A percentile compares a stretch with the other conserved stretches of the same genome.
Conservation (phyloP, 2,113 vertebrate species). For the Recurvirostra avosetta region DNA sequence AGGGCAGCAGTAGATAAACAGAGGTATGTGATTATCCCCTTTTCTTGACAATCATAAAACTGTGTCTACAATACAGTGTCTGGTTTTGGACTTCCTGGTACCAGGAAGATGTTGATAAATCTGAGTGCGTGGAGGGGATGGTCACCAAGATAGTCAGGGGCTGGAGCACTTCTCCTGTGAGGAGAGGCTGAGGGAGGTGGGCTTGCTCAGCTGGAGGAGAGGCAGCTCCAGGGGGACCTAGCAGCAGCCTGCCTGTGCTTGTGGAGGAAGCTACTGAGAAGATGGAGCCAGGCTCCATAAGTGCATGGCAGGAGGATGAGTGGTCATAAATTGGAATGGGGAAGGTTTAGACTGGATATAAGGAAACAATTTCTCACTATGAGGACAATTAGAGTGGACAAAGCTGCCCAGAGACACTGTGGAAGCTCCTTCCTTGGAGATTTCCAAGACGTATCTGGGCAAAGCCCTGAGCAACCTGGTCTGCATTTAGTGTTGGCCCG, state of each 20-base stretch:
- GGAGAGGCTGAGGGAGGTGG: not conserved
- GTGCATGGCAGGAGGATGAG: not conserved
- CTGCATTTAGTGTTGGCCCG: not conserved
- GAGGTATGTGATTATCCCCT: not conserved
- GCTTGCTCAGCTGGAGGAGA: not conserved
- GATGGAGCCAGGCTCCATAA: not conserved
- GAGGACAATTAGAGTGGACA: not conserved
- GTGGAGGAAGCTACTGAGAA: not conserved
- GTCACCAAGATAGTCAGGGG: not conserved
- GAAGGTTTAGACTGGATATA: not conserved
- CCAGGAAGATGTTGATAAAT: not conserved
- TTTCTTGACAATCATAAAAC: not conserved
- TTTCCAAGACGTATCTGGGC: not conserved
- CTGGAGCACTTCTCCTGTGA: not conserved
- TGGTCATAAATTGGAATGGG: not conserved
- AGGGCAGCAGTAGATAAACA: fast-evolving
- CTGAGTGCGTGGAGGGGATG: not conserved
- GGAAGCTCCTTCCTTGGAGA: not conserved
- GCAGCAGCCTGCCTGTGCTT: not conserved
- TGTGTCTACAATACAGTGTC: not conserved
- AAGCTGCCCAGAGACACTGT: not conserved
- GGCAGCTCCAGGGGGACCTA: not conserved
- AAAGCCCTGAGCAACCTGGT: not conserved
- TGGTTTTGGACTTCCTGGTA: not conserved
- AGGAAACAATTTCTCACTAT: not conserved